A percentile compares a stretch with the other conserved stretches of the same genome.
Conservation (phyloP, 1,140 invertebrate genomes). For the Cotesia glomerata region DNA sequence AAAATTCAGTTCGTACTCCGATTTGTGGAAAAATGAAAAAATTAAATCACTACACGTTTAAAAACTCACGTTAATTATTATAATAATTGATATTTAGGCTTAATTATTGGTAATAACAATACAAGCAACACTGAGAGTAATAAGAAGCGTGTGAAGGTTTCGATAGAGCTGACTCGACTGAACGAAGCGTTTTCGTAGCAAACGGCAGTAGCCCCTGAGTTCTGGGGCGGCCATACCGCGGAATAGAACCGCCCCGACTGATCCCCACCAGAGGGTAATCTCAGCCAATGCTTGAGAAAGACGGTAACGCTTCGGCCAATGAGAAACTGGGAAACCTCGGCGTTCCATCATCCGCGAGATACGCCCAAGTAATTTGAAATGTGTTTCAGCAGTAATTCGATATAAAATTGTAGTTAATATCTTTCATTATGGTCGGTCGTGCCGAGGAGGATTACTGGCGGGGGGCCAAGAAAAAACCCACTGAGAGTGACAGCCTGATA, state of each 20-base stretch:
- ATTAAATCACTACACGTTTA: too few relatives aligned
- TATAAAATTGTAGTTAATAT: slow-evolving; percentile 66
- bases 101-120: neutral
- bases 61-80: too few relatives aligned
- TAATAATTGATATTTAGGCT: neutral
- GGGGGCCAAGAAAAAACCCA: slow-evolving; percentile 9
- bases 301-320: slow-evolving; percentile 44
- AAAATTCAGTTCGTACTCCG: too few relatives aligned
- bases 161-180: slow-evolving; percentile 52
- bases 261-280: slow-evolving; percentile 22
- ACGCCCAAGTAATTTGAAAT: slow-evolving; percentile 63
- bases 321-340: slow-evolving; percentile 28
- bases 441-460: slow-evolving; percentile 27
- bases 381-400: slow-evolving; percentile 63
- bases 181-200: slow-evolving; percentile 1
- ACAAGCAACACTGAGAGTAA: neutral
- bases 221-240: slow-evolving; percentile 58
- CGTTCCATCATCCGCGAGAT: slow-evolving; percentile 34
- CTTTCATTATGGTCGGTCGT: slow-evolving; percentile 61
- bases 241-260: slow-evolving; percentile 43
- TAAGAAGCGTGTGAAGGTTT: slow-evolving; percentile 30
- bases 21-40: too few relatives aligned
- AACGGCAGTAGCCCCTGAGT: slow-evolving; percentile 38
- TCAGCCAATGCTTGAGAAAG: slow-evolving; percentile 40
- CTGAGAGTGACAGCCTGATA: neutral